These are phyloP conservation scores for Apogon talboti DNA, from an alignment of 2,797 vertebrate genomes.

Conservation along the genomic window DNA sequence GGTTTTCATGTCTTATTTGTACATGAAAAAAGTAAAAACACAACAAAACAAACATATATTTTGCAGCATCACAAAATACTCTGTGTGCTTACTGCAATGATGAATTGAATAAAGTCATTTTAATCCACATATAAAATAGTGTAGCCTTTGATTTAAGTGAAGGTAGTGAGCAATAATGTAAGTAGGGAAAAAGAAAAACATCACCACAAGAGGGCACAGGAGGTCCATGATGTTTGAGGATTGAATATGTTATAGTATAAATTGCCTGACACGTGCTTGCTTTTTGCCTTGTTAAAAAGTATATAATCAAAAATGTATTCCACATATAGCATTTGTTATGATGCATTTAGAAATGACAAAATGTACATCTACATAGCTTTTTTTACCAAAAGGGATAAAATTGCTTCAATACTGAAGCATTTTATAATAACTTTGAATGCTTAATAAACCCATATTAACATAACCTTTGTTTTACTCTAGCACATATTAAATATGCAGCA, in stretches of 20 bases:
- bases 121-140: neutral
- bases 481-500: slow-evolving; percentile 77
- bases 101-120: neutral
- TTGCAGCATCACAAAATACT: neutral
- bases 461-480: slow-evolving; percentile 78
- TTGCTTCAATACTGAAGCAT: slow-evolving; percentile 39
- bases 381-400: slow-evolving; percentile 48
- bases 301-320: slow-evolving; percentile 59
- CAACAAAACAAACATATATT: neutral
- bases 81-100: neutral
- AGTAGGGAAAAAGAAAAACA: slow-evolving; percentile 4
- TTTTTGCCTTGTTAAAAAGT: slow-evolving; percentile 47
- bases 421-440: slow-evolving; percentile 58
- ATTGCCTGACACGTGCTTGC: slow-evolving; percentile 32
- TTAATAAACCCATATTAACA: slow-evolving; percentile 75
- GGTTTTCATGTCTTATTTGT: neutral
- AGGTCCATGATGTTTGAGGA: slow-evolving; percentile 47
- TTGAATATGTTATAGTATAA: slow-evolving; percentile 31
- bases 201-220: slow-evolving; percentile 81
- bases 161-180: neutral
- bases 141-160: neutral
- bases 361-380: slow-evolving; percentile 33
- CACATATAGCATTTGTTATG: slow-evolving; percentile 50
- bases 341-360: slow-evolving; percentile 52
- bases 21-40: neutral